These are phyloP conservation scores for Mimachlamys varia DNA, from an alignment of 2,888 invertebrate genomes.

Conservation along the genomic window DNA sequence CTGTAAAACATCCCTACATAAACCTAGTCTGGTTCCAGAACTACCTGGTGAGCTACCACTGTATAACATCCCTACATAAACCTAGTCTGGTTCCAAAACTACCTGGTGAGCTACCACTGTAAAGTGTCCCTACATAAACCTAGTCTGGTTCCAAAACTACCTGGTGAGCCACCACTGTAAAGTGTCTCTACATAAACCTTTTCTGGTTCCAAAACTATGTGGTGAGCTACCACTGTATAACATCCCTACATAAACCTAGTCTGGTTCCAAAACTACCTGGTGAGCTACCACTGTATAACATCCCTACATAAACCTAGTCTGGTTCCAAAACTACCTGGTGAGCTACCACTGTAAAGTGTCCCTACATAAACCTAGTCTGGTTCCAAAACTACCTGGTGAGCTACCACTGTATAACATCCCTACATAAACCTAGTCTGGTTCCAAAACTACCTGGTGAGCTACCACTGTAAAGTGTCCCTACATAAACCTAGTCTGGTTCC, in stretches of 20 bases:
- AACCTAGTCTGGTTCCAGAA: slow-evolving; percentile 55
- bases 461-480: background rate
- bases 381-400: slow-evolving; percentile 80
- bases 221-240: slow-evolving; percentile 66
- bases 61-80: background rate
- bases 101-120: slow-evolving; percentile 72
- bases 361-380: background rate
- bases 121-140: background rate
- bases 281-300: slow-evolving; percentile 55
- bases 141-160: slow-evolving; percentile 70
- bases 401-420: background rate
- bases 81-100: slow-evolving; percentile 68
- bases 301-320: background rate
- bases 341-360: slow-evolving; percentile 46
- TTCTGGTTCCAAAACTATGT: slow-evolving; percentile 75
- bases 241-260: background rate
- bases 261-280: slow-evolving; percentile 80
- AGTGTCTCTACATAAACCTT: background rate
- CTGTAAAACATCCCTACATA: background rate
- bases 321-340: slow-evolving; percentile 80
- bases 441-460: slow-evolving; percentile 79
- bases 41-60: slow-evolving; percentile 74
- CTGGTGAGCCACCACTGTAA: slow-evolving; percentile 72
- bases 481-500: background rate
- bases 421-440: background rate